Evolutionary conservation across 1,140 invertebrate species (phyloP), one percentile per base, ranked within the genome.

Genomic region (Melanaphis sacchari): DNA sequence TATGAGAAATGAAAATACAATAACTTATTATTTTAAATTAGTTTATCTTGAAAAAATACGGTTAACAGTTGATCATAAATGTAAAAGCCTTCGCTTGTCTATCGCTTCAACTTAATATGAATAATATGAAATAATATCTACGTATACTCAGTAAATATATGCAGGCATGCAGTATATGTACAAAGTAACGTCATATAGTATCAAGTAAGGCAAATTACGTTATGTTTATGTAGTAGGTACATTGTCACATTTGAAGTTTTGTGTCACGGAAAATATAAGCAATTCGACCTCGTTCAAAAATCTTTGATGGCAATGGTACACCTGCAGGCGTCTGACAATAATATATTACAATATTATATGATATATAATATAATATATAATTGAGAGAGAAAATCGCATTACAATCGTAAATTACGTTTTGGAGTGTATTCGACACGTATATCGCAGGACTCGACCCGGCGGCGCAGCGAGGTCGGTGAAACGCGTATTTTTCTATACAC

Each of bases 361-460:
- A 82, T 82, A 82, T 38, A 82, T 82, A 82, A 38, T 38, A 82
- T 36, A 22, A n/a, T n/a, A 66, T 66, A 66, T 66, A 66, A 82
- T 38, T 24, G 81, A 85, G 24, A 85, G 26, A 85, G 82, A 85
- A 85, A 85, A 85, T 41, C 26, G 22, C 38, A 85, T 85, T 85
- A 41, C 82, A 41, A 41, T 85, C 24, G 82, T 85, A 85, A 85
- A 85, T 85, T 85, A 41, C 26, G 38, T 85, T 84, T 41, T 85
- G 81, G 81, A 82, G 82, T 85, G 82, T 66, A 66, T 66, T 66
- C 31, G 59, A 66, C 59, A n/a, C 40, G 82, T 85, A 31, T 85
- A 43, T 18, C 82, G 31, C 31, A 66, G 59, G 59, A 66, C 59
- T 31, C 59, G 59, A 66, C 59, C 59, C 59, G 31, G 31, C 54